Conservation (phyloP, 1,140 invertebrate species). For the Theocolax elegans region DNA sequence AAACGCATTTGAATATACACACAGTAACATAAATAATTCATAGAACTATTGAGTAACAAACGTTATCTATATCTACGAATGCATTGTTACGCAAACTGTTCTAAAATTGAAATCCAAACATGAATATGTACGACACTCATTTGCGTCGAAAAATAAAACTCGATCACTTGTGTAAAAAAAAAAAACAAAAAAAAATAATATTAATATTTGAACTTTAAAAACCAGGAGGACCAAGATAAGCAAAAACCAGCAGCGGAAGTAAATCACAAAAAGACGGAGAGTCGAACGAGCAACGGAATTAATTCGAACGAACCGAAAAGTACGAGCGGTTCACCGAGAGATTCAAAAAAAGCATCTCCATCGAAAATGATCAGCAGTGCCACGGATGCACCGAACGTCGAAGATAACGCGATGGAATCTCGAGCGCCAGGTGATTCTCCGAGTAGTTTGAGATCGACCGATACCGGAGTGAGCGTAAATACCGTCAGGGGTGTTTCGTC, state of each 20-base stretch:
- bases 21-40: too few species aligned
- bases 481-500: constrained; percentile 63
- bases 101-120: too few species aligned
- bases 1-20: too few species aligned
- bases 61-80: too few species aligned
- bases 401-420: neutral
- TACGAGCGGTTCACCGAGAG: constrained; percentile 34
- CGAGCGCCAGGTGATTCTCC: constrained; percentile 45
- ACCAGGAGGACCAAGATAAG: constrained; percentile 12
- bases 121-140: too few species aligned
- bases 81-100: too few species aligned
- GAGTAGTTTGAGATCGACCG: constrained; percentile 58
- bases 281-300: constrained; percentile 23
- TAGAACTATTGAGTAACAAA: too few species aligned
- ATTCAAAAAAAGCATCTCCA: neutral
- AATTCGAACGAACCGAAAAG: constrained; percentile 6
- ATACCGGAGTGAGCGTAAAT: constrained; percentile 64
- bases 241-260: neutral
- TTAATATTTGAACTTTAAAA: too few species aligned
- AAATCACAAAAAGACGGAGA: constrained; percentile 38
- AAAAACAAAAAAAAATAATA: too few species aligned
- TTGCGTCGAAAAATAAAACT: too few species aligned
- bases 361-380: neutral
- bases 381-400: neutral
- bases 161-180: too few species aligned